Evolutionary conservation across 2,797 vertebrate genomes (phyloP).

Genomic region (Sardinella longiceps): DNA sequence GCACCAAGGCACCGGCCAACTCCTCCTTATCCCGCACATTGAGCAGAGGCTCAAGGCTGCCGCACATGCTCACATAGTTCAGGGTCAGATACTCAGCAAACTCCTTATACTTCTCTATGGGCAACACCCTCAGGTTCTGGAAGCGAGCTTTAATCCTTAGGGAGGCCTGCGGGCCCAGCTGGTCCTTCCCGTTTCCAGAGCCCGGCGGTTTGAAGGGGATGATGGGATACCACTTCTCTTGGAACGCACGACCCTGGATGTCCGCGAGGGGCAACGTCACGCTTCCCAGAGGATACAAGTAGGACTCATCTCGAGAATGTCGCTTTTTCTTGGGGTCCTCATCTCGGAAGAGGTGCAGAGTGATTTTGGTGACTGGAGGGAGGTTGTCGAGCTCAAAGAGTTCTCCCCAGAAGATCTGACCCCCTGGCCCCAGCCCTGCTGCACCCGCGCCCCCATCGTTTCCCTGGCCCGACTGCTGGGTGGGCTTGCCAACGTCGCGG

Average conservation of each 20-base stretch:
- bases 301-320: slow-evolving; percentile 69
- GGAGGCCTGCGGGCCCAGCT: slow-evolving; percentile 69
- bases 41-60: slow-evolving; percentile 81
- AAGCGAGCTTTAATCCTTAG: slow-evolving; percentile 84
- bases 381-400: slow-evolving; percentile 89
- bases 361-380: slow-evolving; percentile 79
- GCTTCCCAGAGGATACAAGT: slow-evolving; percentile 74
- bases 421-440: slow-evolving; percentile 45
- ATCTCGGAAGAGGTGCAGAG: slow-evolving; percentile 79
- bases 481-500: slow-evolving; percentile 68
- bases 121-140: slow-evolving; percentile 84
- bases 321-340: slow-evolving; percentile 81
- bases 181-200: slow-evolving; percentile 61
- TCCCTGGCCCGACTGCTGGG: slow-evolving; percentile 59
- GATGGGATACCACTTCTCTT: slow-evolving; percentile 89
- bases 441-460: slow-evolving; percentile 59
- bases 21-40: slow-evolving; percentile 90
- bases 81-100: slow-evolving; percentile 91
- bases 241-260: slow-evolving; percentile 70
- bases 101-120: slow-evolving; percentile 93
- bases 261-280: slow-evolving; percentile 78
- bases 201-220: slow-evolving; percentile 66
- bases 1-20: slow-evolving; percentile 86
- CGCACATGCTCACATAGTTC: slow-evolving; percentile 85
- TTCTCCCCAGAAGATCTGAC: slow-evolving; percentile 89